Evolutionary conservation across 2,888 invertebrate species (phyloP).

Genomic region (Hemaris fuciformis): DNA sequence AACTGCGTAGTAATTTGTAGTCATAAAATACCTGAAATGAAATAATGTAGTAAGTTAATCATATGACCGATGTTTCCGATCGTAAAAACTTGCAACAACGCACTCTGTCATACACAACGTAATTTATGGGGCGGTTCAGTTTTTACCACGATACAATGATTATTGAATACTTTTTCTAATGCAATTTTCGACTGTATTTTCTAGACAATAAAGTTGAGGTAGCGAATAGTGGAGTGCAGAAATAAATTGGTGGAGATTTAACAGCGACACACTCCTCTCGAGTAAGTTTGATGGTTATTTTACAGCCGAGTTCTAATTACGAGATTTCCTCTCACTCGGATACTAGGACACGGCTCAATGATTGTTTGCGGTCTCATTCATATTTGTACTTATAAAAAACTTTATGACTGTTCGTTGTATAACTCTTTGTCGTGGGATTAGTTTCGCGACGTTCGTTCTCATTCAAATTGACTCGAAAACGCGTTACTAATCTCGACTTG

Average conservation of each 20-base stretch:
- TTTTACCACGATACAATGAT: slow-evolving; percentile 29
- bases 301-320: slow-evolving; percentile 75
- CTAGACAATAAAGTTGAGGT: slow-evolving; percentile 15
- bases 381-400: slow-evolving; percentile 58
- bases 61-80: slow-evolving; percentile 54
- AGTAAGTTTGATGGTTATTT: slow-evolving; percentile 77
- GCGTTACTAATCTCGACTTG: slow-evolving; percentile 19
- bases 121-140: slow-evolving; percentile 68
- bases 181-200: slow-evolving; percentile 32
- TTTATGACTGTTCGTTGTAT: slow-evolving; percentile 58
- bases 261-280: slow-evolving; percentile 61
- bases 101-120: slow-evolving; percentile 71
- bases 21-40: slow-evolving; percentile 16
- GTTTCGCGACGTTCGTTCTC: slow-evolving; percentile 43
- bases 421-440: slow-evolving; percentile 66
- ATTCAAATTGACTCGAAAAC: slow-evolving; percentile 29
- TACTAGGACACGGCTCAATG: slow-evolving; percentile 61
- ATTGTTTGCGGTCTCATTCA: slow-evolving; percentile 64
- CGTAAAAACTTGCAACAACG: slow-evolving; percentile 70
- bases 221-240: slow-evolving; percentile 12
- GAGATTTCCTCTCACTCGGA: slow-evolving; percentile 65
- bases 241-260: slow-evolving; percentile 40
- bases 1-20: slow-evolving; percentile 6
- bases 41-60: slow-evolving; percentile 48
- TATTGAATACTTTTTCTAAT: slow-evolving; percentile 15